phyloP scores from a whole-genome alignment of 1,140 invertebrate genomes.

The Drosophila rhopaloa region DNA sequence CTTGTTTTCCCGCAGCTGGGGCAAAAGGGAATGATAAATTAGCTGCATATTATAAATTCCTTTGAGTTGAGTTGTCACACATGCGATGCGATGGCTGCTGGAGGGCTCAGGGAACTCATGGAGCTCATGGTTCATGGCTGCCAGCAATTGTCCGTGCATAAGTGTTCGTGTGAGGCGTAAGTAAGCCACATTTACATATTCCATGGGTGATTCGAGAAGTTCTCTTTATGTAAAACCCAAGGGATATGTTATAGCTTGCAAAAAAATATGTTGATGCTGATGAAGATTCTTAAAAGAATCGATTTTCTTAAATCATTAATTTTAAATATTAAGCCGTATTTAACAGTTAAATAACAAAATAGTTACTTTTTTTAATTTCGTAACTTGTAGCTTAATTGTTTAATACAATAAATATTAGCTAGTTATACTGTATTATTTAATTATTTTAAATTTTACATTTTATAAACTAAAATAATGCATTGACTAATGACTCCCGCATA shows the following conservation, averaged over 20 bases:
- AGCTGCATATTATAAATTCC: slow-evolving; percentile 80
- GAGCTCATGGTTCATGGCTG: slow-evolving; percentile 51
- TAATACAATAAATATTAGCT: too few relatives aligned
- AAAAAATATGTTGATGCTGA: too few relatives aligned
- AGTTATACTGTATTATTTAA: neutral
- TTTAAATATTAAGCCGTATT: too few relatives aligned
- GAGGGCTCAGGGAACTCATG: slow-evolving; percentile 22
- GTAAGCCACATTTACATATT: slow-evolving; percentile 64
- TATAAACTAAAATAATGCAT: too few relatives aligned
- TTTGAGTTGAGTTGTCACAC: slow-evolving; percentile 68
- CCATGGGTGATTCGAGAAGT: slow-evolving; percentile 16
- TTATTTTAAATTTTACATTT: neutral
- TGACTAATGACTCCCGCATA: too few relatives aligned
- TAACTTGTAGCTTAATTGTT: too few relatives aligned
- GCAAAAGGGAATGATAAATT: slow-evolving; percentile 74
- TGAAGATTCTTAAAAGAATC: too few relatives aligned
- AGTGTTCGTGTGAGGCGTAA: slow-evolving; percentile 60
- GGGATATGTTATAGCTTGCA: neutral
- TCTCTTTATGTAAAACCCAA: neutral
- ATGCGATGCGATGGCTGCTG: slow-evolving; percentile 40
- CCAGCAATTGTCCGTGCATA: slow-evolving; percentile 62
- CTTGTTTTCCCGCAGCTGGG: slow-evolving; percentile 9
- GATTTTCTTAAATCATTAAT: too few relatives aligned
- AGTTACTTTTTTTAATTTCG: too few relatives aligned
- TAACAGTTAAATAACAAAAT: too few relatives aligned